Evolutionary conservation across 2,797 vertebrate species (phyloP).

Genomic region (Alauda arvensis): DNA sequence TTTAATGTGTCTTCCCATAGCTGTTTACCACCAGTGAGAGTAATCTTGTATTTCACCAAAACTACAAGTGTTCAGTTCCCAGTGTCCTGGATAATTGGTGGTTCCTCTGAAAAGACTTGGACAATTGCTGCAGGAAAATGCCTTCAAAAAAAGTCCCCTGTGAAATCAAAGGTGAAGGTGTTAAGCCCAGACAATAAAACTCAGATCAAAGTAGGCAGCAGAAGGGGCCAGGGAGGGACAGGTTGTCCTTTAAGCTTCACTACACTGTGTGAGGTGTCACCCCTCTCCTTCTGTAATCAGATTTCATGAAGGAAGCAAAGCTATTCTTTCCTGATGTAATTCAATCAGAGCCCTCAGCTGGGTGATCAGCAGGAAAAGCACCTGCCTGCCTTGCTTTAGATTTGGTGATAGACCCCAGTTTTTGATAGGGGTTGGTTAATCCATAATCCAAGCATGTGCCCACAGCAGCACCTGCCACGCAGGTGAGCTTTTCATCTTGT

Average conservation of each 20-base stretch:
- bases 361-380: slow-evolving; percentile 31
- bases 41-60: slow-evolving; percentile 46
- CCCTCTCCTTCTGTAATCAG: slow-evolving; percentile 55
- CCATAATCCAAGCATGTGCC: slow-evolving; percentile 21
- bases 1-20: slow-evolving; percentile 49
- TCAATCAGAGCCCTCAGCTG: slow-evolving; percentile 33
- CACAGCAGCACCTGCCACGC: slow-evolving; percentile 72
- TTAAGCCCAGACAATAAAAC: slow-evolving; percentile 37
- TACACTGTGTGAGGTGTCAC: slow-evolving; percentile 25
- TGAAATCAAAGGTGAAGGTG: slow-evolving; percentile 53
- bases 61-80: slow-evolving; percentile 56
- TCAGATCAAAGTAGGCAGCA: slow-evolving; percentile 70
- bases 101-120: slow-evolving; percentile 55
- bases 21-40: background rate
- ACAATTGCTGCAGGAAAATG: slow-evolving; percentile 5
- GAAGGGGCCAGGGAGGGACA: slow-evolving; percentile 8
- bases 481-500: slow-evolving; percentile 62
- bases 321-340: slow-evolving; percentile 57
- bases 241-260: slow-evolving; percentile 47
- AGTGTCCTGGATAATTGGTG: slow-evolving; percentile 63
- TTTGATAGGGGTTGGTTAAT: slow-evolving; percentile 69
- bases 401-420: slow-evolving; percentile 5
- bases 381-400: slow-evolving; percentile 41
- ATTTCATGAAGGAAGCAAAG: slow-evolving; percentile 35
- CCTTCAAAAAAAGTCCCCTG: background rate